Evolutionary conservation across 2,888 invertebrate genomes (phyloP).

Genomic region (Physocephala rufipes): DNA sequence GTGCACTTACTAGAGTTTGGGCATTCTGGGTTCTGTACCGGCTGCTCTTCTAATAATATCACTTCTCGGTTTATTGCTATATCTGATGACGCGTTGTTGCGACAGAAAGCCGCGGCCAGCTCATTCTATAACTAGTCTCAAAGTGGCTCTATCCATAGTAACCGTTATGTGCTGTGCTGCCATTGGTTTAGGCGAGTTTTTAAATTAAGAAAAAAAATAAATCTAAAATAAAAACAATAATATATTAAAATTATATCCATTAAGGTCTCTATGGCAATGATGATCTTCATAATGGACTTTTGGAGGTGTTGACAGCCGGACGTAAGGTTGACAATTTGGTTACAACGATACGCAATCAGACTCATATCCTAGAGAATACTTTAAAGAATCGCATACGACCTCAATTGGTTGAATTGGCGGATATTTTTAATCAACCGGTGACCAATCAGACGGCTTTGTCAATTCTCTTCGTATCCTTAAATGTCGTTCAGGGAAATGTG

Average conservation of each 20-base stretch:
- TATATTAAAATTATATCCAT: neutral
- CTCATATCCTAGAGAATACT: constrained; percentile 79
- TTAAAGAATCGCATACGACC: constrained; percentile 76
- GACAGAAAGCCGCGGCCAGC: constrained; percentile 91
- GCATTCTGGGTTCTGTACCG: constrained; percentile 92
- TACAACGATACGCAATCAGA: constrained; percentile 83
- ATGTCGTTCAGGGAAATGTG: constrained; percentile 78
- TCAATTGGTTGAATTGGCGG: constrained; percentile 76
- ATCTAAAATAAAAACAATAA: too few species aligned
- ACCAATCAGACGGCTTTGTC: constrained; percentile 81
- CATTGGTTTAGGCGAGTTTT: constrained; percentile 77
- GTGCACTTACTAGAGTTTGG: constrained; percentile 77
- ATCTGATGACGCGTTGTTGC: constrained; percentile 94
- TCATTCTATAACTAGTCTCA: constrained; percentile 86
- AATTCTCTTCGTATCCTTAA: constrained; percentile 75
- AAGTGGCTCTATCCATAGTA: constrained; percentile 81
- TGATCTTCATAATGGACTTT: constrained; percentile 89
- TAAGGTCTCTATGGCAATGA: constrained; percentile 89
- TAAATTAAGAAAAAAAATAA: too few species aligned
- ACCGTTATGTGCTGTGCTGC: constrained; percentile 90
- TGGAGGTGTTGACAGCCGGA: constrained; percentile 82
- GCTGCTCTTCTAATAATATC: constrained; percentile 93
- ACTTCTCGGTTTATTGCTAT: constrained; percentile 86
- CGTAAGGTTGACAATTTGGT: constrained; percentile 83
- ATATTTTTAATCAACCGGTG: constrained; percentile 80